phyloP scores from a whole-genome alignment of 2,888 invertebrate genomes.

The Leptarthrus brevirostris region DNA sequence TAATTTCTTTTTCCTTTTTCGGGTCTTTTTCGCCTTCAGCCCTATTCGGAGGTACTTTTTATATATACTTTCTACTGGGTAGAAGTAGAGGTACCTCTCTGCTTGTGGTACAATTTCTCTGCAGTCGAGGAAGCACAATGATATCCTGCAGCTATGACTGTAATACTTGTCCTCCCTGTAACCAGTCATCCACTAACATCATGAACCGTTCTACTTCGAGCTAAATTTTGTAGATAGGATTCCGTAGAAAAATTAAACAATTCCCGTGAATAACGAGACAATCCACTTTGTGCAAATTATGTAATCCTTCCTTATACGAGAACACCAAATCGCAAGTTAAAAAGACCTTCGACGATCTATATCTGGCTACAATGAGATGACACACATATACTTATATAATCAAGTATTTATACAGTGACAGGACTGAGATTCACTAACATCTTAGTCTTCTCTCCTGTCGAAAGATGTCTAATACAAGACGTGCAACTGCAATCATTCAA shows the following conservation, averaged over 20 bases:
- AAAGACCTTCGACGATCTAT: slow-evolving; percentile 9
- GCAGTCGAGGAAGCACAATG: background rate
- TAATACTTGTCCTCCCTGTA: background rate
- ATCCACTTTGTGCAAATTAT: slow-evolving; percentile 57
- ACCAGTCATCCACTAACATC: slow-evolving; percentile 9
- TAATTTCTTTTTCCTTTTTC: slow-evolving; percentile 10
- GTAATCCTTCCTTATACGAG: slow-evolving; percentile 55
- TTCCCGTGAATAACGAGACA: slow-evolving; percentile 58
- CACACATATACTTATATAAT: background rate
- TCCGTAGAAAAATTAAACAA: slow-evolving; percentile 56
- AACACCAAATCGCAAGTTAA: background rate
- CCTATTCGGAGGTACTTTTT: background rate
- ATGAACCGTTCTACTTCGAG: background rate
- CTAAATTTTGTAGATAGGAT: slow-evolving; percentile 44
- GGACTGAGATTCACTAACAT: background rate
- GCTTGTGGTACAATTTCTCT: slow-evolving; percentile 14
- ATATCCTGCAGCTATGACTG: slow-evolving; percentile 7
- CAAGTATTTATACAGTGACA: background rate
- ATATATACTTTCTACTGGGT: slow-evolving; percentile 16
- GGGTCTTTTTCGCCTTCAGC: background rate
- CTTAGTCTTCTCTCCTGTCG: slow-evolving; percentile 15
- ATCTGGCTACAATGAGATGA: slow-evolving; percentile 2
- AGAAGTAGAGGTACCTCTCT: slow-evolving; percentile 2
- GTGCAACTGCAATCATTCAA: slow-evolving; percentile 51
- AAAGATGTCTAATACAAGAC: slow-evolving; percentile 40